phyloP scores from a whole-genome alignment of 2,113 vertebrate genomes.

The Hippocampus zosterae region DNA sequence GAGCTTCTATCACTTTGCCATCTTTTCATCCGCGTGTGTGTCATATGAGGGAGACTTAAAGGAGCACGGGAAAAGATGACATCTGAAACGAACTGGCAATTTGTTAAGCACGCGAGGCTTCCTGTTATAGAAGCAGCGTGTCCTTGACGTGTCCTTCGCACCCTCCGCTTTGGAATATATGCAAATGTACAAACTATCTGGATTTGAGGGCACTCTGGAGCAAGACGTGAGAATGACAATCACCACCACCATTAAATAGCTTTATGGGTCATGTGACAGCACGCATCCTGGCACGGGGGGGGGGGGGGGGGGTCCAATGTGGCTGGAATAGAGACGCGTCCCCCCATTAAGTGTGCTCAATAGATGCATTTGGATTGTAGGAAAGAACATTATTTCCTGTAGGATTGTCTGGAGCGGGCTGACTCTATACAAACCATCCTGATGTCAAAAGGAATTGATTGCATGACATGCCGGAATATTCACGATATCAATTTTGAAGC shows the following conservation, averaged over 20 bases:
- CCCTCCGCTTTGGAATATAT: conserved; percentile 26
- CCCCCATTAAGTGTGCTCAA: conserved; percentile 33
- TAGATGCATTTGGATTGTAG: conserved; percentile 6
- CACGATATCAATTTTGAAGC: conserved; percentile 43
- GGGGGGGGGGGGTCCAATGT: conserved; percentile 23
- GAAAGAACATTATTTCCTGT: conserved; percentile 3
- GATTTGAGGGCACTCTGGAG: not conserved
- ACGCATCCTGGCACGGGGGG: conserved; percentile 13
- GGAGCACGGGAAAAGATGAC: not conserved
- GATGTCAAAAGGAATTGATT: conserved; percentile 36
- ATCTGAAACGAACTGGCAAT: not conserved
- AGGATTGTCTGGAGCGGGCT: conserved; percentile 12
- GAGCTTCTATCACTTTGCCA: conserved; percentile 3
- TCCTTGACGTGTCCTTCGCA: conserved; percentile 73
- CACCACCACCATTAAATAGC: conserved; percentile 19
- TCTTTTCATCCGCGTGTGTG: conserved; percentile 3
- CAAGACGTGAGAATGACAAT: conserved; percentile 17
- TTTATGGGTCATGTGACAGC: conserved; percentile 39
- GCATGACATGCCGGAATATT: conserved; percentile 49
- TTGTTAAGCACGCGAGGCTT: not conserved
- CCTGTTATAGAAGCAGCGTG: conserved; percentile 36
- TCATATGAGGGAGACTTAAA: not conserved
- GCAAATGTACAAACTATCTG: conserved; percentile 17
- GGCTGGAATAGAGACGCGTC: conserved; percentile 46
- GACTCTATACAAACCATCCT: conserved; percentile 14